phyloP scores from a whole-genome alignment of 92 coral and sea anemone genomes.

The Bergia sp. region DNA sequence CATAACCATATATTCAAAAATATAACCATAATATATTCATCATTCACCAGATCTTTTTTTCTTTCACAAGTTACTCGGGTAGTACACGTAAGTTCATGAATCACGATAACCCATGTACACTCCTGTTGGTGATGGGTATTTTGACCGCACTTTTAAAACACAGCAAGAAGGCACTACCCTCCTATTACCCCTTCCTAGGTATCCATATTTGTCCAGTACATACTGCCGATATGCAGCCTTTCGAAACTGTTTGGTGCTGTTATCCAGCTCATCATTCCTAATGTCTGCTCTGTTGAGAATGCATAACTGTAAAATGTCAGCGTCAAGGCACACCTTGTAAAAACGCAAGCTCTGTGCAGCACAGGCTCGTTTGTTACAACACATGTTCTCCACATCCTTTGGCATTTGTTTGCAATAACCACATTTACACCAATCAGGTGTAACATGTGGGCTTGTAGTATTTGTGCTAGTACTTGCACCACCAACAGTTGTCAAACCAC shows the following conservation, averaged over 20 bases:
- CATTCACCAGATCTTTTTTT: too few species aligned
- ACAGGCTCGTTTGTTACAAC: slow-evolving; percentile 25
- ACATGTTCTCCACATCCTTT: slow-evolving; percentile 5
- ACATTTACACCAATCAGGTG: slow-evolving; percentile 8
- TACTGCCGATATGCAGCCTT: slow-evolving; percentile 48
- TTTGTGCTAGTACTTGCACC: not conserved
- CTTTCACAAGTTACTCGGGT: too few species aligned
- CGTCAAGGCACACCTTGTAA: slow-evolving; percentile 37
- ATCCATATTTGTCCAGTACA: slow-evolving; percentile 40
- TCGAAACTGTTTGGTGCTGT: slow-evolving; percentile 23
- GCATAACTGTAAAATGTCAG: slow-evolving; percentile 31
- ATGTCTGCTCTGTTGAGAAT: slow-evolving; percentile 34
- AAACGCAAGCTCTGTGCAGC: slow-evolving; percentile 12
- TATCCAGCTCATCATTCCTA: slow-evolving; percentile 33
- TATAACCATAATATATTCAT: too few species aligned
- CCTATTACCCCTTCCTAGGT: slow-evolving; percentile 39
- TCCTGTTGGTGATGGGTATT: slow-evolving; percentile 49
- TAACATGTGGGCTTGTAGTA: not conserved
- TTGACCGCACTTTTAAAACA: slow-evolving; percentile 1
- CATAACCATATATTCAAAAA: too few species aligned
- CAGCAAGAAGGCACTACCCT: slow-evolving; percentile 50
- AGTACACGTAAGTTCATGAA: too few species aligned
- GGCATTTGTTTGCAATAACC: slow-evolving; percentile 24
- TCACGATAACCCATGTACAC: slow-evolving; percentile 43
- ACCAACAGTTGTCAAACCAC: not conserved